Evolutionary conservation across 2,797 vertebrate genomes (phyloP), one percentile per base, ranked within the genome.

Genomic region (Uromys caudimaculatus): DNA sequence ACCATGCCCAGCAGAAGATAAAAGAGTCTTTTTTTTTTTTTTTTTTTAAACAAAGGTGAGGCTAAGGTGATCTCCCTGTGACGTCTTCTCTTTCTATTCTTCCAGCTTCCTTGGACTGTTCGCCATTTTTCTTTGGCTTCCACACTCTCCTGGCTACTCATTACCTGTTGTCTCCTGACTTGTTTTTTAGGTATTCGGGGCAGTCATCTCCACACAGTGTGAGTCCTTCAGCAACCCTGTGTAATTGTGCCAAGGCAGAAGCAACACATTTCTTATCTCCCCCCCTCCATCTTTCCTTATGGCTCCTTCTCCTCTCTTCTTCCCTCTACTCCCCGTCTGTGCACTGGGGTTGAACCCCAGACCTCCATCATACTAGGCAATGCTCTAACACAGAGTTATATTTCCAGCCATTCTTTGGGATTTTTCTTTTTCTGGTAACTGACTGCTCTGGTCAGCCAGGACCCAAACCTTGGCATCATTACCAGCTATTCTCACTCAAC

Each of bases 1-100:
- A 29, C 23, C 32, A 38, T 1, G 32, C n/a, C 14, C 23, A 0
- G 12, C 52, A 41, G 73, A 78, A 87, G 83, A 50, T 24, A 67
- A 92, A 56, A 78, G 24, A n/a, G 12, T 84, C 89, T 71, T 92
- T 91, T 87, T n/a, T 35, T n/a, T n/a, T n/a, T n/a, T n/a, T n/a
- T n/a, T n/a, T n/a, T n/a, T n/a, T n/a, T n/a, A n/a, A 93, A 73
- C 54, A 52, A 19, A 60, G 64, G n/a, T 0, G n/a, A 29, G 13
- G 23, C 78, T 29, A 10, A 58, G 58, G n/a, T 27, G 6, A 38
- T 41, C 17, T 52, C 29, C 14, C 47, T 47, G 41, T 35, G 88
- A 38, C 24, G 64, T 35, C 73, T 44, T 35, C 54, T 38, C 73
- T 56, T 24, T 29, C 52, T 38, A 47, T 1, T n/a, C 35, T 52